Base-by-base conservation (phyloP, 2,888 invertebrate genomes). In the Drosophila tripunctata region DNA sequence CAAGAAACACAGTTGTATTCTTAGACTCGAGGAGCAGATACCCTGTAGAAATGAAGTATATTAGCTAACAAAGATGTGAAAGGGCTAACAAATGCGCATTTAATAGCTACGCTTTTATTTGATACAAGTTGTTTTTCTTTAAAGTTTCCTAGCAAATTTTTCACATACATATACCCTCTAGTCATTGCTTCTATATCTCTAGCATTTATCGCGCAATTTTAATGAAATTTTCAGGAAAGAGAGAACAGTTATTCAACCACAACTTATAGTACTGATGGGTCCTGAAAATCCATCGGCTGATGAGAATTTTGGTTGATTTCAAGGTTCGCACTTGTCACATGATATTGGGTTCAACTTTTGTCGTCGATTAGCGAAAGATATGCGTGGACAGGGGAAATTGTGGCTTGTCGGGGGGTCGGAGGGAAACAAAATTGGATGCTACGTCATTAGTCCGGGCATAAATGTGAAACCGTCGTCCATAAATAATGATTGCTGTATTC, bases 401-500 rank as follows among this genome's bases (percentile, higher is more conserved):
- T 1, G 4, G 15, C 15, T 14, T 2, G 19, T 0, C 8, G 17
- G 8, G 15, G 12, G 6, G 31, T 14, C 40, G 3, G 3, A 1
- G n/a, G 19, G 30, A 1, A 38, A 1, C 15, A 15, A 15, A 10
- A 4, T n/a, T 24, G 27, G 43, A 41, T 50, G 50, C 33, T 36
- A 50, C 40, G 68, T 66, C 66, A 62, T 65, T 67, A 72, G 56
- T 48, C 19, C 51, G 30, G 38, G 19, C 48, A 56, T 61, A 67
- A 77, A 51, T 63, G 52, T 60, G 72, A 67, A 47, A 48, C 48
- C 45, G 14, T 56, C 50, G 57, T 58, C 57, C 71, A 84, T 84
- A 76, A 76, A 84, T 78, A 81, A 84, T 74, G 76, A 84, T 81
- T 67, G 82, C 71, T 30, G 31, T 84, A 66, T 78, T 83, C 75